phyloP scores from a whole-genome alignment of 2,888 invertebrate species.

The Aplocera efformata region DNA sequence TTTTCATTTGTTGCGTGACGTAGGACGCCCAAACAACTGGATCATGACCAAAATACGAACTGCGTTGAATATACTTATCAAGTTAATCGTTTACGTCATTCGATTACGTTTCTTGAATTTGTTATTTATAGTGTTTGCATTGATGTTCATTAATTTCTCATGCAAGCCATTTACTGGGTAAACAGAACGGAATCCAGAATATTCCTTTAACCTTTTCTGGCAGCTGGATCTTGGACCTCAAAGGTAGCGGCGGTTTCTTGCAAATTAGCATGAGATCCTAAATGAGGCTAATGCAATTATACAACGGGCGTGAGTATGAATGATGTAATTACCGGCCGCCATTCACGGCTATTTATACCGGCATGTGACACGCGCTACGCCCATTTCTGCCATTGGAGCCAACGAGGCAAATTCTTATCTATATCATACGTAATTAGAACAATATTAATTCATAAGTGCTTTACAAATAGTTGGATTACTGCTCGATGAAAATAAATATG shows the following conservation, averaged over 20 bases:
- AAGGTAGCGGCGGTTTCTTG: constrained; percentile 3
- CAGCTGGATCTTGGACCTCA: not conserved
- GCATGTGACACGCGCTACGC: constrained; percentile 31
- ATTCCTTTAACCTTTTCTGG: too few species aligned
- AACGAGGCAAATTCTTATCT: constrained; percentile 11
- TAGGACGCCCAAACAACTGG: constrained; percentile 14
- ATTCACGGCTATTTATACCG: constrained; percentile 56
- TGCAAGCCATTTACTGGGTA: not conserved
- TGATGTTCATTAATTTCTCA: not conserved
- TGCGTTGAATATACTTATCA: constrained; percentile 6
- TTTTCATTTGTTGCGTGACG: constrained; percentile 9
- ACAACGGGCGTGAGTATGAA: constrained; percentile 37
- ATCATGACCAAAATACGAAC: constrained; percentile 12
- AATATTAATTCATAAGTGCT: constrained; percentile 2
- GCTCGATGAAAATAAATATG: too few species aligned
- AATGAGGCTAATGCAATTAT: constrained; percentile 44
- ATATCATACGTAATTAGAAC: constrained; percentile 1
- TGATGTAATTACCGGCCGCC: constrained; percentile 55
- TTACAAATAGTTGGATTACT: too few species aligned
- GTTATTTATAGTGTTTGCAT: not conserved
- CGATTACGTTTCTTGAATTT: constrained; percentile 2
- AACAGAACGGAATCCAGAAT: too few species aligned
- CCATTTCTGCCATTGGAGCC: constrained; percentile 25
- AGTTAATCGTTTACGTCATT: constrained; percentile 9
- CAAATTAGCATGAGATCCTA: constrained; percentile 15